These are phyloP conservation scores for Phalacrocorax brasilianus DNA, from an alignment of 2,113 vertebrate genomes.

Conservation along the genomic window DNA sequence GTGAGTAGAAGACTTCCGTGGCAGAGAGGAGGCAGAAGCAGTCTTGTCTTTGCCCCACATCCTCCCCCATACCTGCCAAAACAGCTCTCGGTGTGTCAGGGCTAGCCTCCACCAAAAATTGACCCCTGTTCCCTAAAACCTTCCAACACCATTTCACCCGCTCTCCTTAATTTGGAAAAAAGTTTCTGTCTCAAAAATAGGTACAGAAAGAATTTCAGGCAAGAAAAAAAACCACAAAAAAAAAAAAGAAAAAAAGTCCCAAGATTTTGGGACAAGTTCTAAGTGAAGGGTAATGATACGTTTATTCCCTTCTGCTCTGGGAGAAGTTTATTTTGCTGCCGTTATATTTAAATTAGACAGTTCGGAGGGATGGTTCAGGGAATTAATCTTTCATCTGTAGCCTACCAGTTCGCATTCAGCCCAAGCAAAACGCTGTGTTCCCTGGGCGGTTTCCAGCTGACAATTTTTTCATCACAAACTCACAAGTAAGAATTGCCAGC, in stretches of 20 bases:
- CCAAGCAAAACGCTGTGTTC: constrained; percentile 26
- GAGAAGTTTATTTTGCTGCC: constrained; percentile 44
- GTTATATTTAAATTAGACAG: constrained; percentile 54
- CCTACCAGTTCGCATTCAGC: constrained; percentile 1
- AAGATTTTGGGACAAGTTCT: neutral
- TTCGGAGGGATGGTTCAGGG: constrained; percentile 12
- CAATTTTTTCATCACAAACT: constrained; percentile 36
- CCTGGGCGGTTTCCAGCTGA: constrained; percentile 26
- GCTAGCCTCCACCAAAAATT: neutral
- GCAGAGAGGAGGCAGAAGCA: neutral
- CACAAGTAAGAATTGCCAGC: constrained; percentile 11
- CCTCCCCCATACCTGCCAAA: neutral
- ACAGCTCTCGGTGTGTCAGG: neutral
- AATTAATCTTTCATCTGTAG: constrained; percentile 52
- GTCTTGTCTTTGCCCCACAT: neutral
- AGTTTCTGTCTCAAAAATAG: neutral
- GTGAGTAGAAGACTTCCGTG: neutral
- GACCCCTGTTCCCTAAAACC: neutral
- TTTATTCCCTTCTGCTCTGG: neutral
- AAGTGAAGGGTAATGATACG: neutral
- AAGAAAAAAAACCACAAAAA: neutral
- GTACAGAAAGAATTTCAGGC: neutral
- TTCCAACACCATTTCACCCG: neutral
- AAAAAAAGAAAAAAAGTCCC: neutral
- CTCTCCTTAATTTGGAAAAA: neutral